Percentiles rank a stretch among this genome's conserved stretches.
These are phyloP conservation scores for Sebastes baramenuke DNA, from an alignment of 2,797 vertebrate species.

Conservation along the genomic window DNA sequence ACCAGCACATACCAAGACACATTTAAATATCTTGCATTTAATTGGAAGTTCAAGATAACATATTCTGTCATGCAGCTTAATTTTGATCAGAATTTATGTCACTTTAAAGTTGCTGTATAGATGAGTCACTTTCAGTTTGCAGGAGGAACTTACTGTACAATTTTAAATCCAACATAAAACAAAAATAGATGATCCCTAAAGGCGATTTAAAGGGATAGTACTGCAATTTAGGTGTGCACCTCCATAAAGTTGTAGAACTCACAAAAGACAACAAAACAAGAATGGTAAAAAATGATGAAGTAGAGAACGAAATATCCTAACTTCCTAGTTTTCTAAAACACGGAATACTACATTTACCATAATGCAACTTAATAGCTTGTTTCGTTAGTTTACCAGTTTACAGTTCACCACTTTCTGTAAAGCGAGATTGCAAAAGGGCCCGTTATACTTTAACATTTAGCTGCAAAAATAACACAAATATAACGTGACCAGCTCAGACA, in stretches of 20 bases:
- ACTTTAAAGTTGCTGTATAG: not conserved
- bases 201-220: not conserved
- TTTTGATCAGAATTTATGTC: not conserved
- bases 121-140: not conserved
- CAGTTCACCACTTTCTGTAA: constrained; percentile 35
- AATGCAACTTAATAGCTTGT: not conserved
- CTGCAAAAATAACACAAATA: constrained; percentile 37
- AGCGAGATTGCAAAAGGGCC: constrained; percentile 18
- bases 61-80: too few species aligned
- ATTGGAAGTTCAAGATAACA: not conserved
- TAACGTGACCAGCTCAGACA: not conserved
- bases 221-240: not conserved
- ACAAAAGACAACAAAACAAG: too few species aligned
- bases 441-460: constrained; percentile 6
- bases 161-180: not conserved
- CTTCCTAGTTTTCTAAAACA: not conserved
- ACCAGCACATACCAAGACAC: not conserved
- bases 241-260: not conserved
- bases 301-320: not conserved
- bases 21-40: not conserved
- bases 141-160: not conserved
- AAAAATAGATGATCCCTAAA: not conserved
- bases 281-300: too few species aligned
- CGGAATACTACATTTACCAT: not conserved
- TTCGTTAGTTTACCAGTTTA: not conserved